These are phyloP conservation scores for Trinorchestia longiramus DNA, from an alignment of 1,140 invertebrate species.

Conservation along the genomic window DNA sequence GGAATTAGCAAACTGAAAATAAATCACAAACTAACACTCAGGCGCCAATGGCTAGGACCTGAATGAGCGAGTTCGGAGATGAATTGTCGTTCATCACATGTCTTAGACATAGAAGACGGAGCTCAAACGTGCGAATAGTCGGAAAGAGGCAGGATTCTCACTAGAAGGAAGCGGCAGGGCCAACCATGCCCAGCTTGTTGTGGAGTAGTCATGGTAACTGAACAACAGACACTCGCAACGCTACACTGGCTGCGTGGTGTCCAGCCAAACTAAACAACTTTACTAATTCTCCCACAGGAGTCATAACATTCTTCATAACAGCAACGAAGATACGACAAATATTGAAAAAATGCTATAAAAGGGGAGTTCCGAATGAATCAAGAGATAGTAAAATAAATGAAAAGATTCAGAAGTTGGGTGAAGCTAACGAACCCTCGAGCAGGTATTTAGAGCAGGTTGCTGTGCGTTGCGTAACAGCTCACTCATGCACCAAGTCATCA, in stretches of 20 bases:
- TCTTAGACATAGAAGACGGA: not conserved
- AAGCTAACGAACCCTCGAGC: not conserved
- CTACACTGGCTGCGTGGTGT: not conserved
- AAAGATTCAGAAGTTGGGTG: not conserved
- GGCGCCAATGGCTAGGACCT: not conserved
- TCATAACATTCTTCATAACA: not conserved
- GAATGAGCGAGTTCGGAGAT: not conserved
- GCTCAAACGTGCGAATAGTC: not conserved
- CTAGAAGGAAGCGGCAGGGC: not conserved
- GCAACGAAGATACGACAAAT: not conserved
- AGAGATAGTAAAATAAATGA: not conserved
- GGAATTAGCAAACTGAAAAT: not conserved
- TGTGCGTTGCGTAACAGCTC: not conserved
- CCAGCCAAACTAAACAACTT: not conserved
- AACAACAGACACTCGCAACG: not conserved
- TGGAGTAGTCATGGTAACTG: constrained; percentile 45
- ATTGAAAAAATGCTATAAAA: not conserved
- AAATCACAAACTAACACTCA: not conserved
- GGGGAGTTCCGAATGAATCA: too few relatives aligned
- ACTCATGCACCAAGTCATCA: not conserved
- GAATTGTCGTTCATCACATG: not conserved
- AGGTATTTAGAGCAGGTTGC: not conserved
- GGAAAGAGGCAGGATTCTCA: not conserved
- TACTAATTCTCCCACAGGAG: not conserved
- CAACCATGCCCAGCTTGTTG: constrained; percentile 2